Percentiles rank a stretch among this genome's conserved stretches.
These are phyloP conservation scores for Lacerta bilineata DNA, from an alignment of 2,797 vertebrate species.

Conservation along the genomic window DNA sequence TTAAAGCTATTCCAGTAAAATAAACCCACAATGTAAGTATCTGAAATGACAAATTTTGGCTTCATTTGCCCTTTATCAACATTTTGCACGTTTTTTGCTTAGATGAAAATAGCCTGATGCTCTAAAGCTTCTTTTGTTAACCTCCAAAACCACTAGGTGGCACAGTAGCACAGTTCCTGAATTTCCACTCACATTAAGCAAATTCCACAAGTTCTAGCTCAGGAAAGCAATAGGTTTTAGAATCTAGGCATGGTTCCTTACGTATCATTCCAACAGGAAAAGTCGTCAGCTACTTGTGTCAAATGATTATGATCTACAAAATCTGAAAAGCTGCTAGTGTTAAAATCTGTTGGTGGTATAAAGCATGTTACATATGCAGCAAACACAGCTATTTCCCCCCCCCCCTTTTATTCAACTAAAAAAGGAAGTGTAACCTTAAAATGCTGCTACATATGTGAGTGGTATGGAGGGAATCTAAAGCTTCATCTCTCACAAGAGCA, in stretches of 20 bases:
- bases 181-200: not conserved
- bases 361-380: not conserved
- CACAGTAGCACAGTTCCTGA: slow-evolving; percentile 37
- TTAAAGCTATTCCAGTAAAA: not conserved
- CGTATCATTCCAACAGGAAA: slow-evolving; percentile 2
- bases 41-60: not conserved
- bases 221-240: not conserved
- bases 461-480: not conserved
- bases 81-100: not conserved
- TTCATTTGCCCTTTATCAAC: not conserved
- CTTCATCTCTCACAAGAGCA: not conserved
- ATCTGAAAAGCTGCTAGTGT: not conserved
- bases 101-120: not conserved
- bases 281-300: not conserved
- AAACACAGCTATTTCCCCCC: not conserved
- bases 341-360: not conserved
- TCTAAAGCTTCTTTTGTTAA: not conserved
- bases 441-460: not conserved
- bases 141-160: slow-evolving; percentile 66
- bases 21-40: not conserved
- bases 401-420: not conserved
- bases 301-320: not conserved
- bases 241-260: not conserved
- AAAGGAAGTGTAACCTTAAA: not conserved
- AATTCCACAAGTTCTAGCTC: not conserved